Base-by-base conservation (phyloP, 2,113 vertebrate species). In the Beaufortia kweichowensis region DNA sequence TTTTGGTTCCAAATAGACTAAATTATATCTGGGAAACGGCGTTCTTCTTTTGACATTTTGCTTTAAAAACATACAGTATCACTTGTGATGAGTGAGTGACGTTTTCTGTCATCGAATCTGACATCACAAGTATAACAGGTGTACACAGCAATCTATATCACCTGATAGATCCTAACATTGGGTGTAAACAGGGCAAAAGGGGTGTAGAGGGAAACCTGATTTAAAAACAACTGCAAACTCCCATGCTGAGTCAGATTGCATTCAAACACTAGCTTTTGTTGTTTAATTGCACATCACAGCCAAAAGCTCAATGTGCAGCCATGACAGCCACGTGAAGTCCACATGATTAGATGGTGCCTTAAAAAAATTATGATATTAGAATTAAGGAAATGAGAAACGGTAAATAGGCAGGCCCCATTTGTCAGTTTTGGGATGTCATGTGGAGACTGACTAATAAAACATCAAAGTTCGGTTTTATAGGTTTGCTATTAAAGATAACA, bases 221-320 rank as follows among this genome's bases (percentile, higher is more conserved):
- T n/a, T 19, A 53, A n/a, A 0, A 8, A 14, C 41, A n/a, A n/a
- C n/a, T n/a, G n/a, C n/a, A n/a, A 17, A 17, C 12, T 46, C 14
- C 12, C 48, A 43, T 8, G 55, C 67, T 6, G 23, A 56, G n/a
- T 24, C 50, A 56, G 11, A 50, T n/a, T 59, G 55, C n/a, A 60
- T 56, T 56, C 23, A 78, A 83, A 80, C 29, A 35, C 79, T 79
- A 57, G 80, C 21, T 73, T 60, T 46, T 28, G 61, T 46, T 5
- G 35, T 61, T 26, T 3, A 59, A 28, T 17, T 17, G 67, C 35
- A 39, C 28, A 35, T 59, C 68, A 57, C 68, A 35, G 68, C 31
- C 21, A 17, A 71, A 57, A 71, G 53, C 55, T 29, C 39, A 71
- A 28, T 26, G 53, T 59, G 57, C 41, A 48, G 23, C 29, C 57